Conservation (phyloP, 2,113 vertebrate species). For the Anser brachyrhynchus region DNA sequence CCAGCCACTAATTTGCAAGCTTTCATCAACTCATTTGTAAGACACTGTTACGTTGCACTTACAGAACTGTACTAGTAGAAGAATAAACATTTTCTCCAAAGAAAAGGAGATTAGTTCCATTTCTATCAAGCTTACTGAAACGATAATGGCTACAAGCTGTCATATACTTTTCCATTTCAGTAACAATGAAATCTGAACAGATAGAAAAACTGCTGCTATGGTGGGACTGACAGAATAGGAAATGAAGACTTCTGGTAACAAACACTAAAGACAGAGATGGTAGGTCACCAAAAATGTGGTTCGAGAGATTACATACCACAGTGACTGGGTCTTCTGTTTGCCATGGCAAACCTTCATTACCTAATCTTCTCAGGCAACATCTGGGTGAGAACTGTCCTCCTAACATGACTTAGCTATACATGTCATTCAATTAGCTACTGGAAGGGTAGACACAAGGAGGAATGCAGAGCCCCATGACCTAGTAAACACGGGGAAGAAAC, state of each 20-base stretch:
- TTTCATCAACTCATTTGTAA: neutral
- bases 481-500: neutral
- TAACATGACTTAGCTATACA: neutral
- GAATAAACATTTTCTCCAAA: neutral
- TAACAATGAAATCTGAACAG: neutral
- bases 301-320: neutral
- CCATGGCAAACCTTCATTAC: neutral
- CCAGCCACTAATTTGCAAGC: neutral
- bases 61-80: neutral
- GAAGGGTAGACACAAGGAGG: neutral
- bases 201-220: neutral
- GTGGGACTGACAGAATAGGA: neutral
- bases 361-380: neutral
- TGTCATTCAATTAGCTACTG: neutral
- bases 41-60: neutral
- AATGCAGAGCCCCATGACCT: neutral
- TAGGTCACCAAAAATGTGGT: neutral
- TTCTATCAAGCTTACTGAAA: neutral
- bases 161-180: neutral
- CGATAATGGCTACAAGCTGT: neutral
- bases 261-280: neutral
- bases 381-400: neutral
- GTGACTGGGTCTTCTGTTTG: neutral
- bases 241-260: neutral
- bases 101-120: neutral